Base-by-base conservation (phyloP, 2,888 invertebrate genomes). In the Clivina fossor region DNA sequence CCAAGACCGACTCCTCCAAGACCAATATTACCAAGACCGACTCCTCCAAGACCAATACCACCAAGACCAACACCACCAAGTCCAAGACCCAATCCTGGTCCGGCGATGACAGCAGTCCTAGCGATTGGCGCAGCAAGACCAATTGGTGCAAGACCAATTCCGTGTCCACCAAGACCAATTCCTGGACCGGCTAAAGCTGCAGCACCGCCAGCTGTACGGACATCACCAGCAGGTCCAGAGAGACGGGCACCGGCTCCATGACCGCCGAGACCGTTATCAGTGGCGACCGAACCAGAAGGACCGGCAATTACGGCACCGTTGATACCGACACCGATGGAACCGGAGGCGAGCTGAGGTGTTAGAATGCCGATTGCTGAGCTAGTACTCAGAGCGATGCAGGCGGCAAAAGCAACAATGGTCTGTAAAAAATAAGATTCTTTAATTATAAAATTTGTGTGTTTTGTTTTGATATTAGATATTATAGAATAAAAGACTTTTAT, bases 191-290 rank as follows among this genome's bases (percentile, higher is more conserved):
- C 43, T 32, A 30, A 46, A 28, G 18, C 19, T 11, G 19, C 54
- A 54, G 46, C 47, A 19, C 55, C 55, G 28, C 55, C 55, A 11
- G 16, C 28, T 30, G 55, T 47, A 16, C 55, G 46, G 30, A 47
- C 47, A 47, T 47, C 53, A 16, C 46, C 55, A 47, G 47, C 55
- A 9, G 55, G 58, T 47, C 60, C 60, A 40, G 20, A 48, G 30
- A 32, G 15, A 28, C 46, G 24, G 38, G 49, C 60, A 37, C 38
- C 56, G 20, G 51, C 57, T 7, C 56, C 58, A 26, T 43, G 35
- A 22, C 59, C 60, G n/a, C 55, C 57, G 20, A 56, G 61, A 35
- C 60, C 60, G 20, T 58, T 60, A 22, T 46, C 47, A 22, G 47
- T 47, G 16, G 56, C 33, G 26, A 59, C 53, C 8, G 59, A 43